A percentile compares a stretch with the other conserved stretches of the same genome.
Conservation (phyloP, 1,140 invertebrate genomes). For the Drosophila sulfurigaster region DNA sequence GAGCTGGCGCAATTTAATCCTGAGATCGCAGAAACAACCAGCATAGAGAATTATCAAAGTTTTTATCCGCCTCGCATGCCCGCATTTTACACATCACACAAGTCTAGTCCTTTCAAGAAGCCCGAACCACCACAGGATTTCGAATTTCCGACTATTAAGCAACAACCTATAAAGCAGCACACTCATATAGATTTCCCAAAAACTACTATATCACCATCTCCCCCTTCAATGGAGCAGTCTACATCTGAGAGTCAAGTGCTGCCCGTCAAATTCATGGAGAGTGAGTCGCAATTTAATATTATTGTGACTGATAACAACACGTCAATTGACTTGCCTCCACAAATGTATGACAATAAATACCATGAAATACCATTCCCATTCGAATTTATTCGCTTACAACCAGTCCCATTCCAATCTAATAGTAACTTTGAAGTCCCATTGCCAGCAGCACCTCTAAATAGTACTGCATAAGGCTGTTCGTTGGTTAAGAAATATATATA, state of each 20-base stretch:
- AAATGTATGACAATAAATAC: conserved; percentile 46
- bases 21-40: conserved; percentile 29
- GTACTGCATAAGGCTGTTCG: not conserved
- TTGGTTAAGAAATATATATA: not conserved
- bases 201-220: not conserved
- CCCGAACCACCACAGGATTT: not conserved
- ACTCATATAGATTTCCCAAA: conserved; percentile 20
- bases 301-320: conserved; percentile 46
- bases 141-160: conserved; percentile 13
- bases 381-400: conserved; percentile 71
- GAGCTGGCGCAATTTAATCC: conserved; percentile 34
- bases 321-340: conserved; percentile 39
- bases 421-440: conserved; percentile 40
- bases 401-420: conserved; percentile 66
- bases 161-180: conserved; percentile 15
- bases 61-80: not conserved
- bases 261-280: conserved; percentile 45
- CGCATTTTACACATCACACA: conserved; percentile 19
- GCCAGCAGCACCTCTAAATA: conserved; percentile 12
- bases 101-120: conserved; percentile 18
- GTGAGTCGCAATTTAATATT: conserved; percentile 44
- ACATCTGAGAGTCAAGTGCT: conserved; percentile 43
- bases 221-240: conserved; percentile 37
- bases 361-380: conserved; percentile 64
- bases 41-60: not conserved